Percentiles rank a stretch among this genome's conserved stretches.
phyloP scores from a whole-genome alignment of 2,113 vertebrate genomes.

The Lota lota region DNA sequence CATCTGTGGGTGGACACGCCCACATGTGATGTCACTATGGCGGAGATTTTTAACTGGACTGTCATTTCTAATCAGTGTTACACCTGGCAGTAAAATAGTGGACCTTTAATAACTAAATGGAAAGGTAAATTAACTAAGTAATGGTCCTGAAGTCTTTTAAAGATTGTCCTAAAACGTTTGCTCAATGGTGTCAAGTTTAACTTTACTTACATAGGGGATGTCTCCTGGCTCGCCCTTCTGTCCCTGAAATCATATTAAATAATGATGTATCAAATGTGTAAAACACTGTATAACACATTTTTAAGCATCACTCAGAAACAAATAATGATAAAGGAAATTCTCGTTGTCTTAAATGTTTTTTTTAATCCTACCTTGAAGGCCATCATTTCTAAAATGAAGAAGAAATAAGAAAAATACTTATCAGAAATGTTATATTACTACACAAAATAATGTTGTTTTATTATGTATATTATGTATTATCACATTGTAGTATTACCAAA shows the following conservation, averaged over 20 bases:
- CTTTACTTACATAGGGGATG: slow-evolving; percentile 87
- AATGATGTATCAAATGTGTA: not conserved
- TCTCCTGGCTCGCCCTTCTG: slow-evolving; percentile 96
- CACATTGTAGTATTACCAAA: no score
- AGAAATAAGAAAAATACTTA: not conserved
- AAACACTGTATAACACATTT: not conserved
- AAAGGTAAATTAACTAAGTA: not conserved
- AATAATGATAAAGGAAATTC: no score
- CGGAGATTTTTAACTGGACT: no score
- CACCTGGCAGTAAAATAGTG: no score
- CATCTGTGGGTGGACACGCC: no score
- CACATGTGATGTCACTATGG: no score
- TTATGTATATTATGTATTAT: not conserved
- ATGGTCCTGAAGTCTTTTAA: not conserved
- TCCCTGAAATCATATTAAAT: slow-evolving; percentile 70
- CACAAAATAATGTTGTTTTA: not conserved
- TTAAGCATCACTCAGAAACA: no score
- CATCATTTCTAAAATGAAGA: slow-evolving; percentile 41
- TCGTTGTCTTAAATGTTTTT: not conserved
- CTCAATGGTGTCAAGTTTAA: no score
- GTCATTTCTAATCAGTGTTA: no score
- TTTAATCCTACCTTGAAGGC: slow-evolving; percentile 53
- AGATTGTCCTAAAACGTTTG: not conserved
- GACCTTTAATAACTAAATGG: not conserved
- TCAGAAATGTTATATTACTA: not conserved